Evolutionary conservation across 2,113 vertebrate genomes (phyloP).

Genomic region (Ancistrus triradiatus): DNA sequence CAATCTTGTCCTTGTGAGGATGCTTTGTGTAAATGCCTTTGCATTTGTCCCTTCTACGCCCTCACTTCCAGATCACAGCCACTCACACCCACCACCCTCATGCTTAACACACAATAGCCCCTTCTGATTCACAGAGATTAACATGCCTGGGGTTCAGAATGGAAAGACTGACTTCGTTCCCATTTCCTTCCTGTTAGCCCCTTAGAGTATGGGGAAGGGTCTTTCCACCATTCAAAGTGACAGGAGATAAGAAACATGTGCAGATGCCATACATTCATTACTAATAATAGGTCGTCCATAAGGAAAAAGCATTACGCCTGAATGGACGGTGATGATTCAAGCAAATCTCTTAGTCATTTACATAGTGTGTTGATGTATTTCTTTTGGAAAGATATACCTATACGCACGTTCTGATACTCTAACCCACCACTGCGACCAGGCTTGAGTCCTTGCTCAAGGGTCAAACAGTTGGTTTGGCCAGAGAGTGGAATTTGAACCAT

Average conservation of each 20-base stretch:
- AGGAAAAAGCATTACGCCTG: neutral
- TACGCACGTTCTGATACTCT: too few species aligned
- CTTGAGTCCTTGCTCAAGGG: too few species aligned
- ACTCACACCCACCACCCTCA: constrained; percentile 47
- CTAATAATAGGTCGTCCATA: neutral
- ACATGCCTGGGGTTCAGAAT: constrained; percentile 48
- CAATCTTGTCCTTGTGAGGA: constrained; percentile 54
- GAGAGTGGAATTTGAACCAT: too few species aligned
- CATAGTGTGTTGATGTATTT: too few species aligned
- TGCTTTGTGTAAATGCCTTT: constrained; percentile 60
- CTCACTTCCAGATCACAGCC: constrained; percentile 51
- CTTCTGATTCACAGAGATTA: constrained; percentile 59
- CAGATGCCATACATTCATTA: constrained; percentile 40
- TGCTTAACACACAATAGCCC: constrained; percentile 58
- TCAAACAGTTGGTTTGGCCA: too few species aligned
- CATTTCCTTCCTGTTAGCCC: constrained; percentile 56
- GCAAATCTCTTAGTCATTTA: too few species aligned
- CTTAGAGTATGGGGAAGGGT: constrained; percentile 40
- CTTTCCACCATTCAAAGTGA: constrained; percentile 35
- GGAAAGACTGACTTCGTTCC: constrained; percentile 70
- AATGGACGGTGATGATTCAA: neutral
- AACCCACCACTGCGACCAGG: too few species aligned
- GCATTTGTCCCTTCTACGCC: constrained; percentile 58
- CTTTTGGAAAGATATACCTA: too few species aligned
- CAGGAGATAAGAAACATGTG: constrained; percentile 39